These are phyloP conservation scores for Anomalospiza imberbis DNA, from an alignment of 2,797 vertebrate genomes.

Conservation along the genomic window DNA sequence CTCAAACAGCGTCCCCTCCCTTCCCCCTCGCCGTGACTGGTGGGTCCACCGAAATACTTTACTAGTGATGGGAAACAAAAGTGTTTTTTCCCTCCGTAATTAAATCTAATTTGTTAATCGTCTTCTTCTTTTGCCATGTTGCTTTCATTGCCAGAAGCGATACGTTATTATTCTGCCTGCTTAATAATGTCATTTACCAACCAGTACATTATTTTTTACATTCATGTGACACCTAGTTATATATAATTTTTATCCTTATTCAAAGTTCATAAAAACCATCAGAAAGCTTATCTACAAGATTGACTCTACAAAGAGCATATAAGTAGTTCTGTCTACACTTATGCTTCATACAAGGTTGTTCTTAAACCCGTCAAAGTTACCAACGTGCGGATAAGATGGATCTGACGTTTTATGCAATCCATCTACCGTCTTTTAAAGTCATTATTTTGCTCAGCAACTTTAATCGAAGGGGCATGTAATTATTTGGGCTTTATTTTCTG, in stretches of 20 bases:
- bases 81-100: constrained; percentile 36
- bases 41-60: neutral
- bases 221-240: constrained; percentile 51
- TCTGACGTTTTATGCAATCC: neutral
- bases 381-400: neutral
- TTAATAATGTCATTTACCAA: constrained; percentile 70
- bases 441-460: constrained; percentile 20
- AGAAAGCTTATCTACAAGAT: constrained; percentile 18
- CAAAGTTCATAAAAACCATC: neutral
- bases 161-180: constrained; percentile 59
- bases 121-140: constrained; percentile 40
- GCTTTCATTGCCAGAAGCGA: constrained; percentile 44
- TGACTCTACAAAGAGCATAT: neutral
- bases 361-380: neutral
- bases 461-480: neutral
- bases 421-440: neutral
- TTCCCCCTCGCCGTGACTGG: neutral
- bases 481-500: constrained; percentile 34
- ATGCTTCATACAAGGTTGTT: neutral
- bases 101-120: constrained; percentile 68
- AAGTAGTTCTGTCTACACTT: neutral
- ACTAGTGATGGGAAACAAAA: constrained; percentile 28
- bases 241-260: constrained; percentile 47
- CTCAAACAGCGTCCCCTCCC: neutral
- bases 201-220: constrained; percentile 56